Percentiles rank a stretch among this genome's conserved stretches.
Evolutionary conservation across 2,888 invertebrate genomes (phyloP).

Genomic region (Arctia plantaginis): DNA sequence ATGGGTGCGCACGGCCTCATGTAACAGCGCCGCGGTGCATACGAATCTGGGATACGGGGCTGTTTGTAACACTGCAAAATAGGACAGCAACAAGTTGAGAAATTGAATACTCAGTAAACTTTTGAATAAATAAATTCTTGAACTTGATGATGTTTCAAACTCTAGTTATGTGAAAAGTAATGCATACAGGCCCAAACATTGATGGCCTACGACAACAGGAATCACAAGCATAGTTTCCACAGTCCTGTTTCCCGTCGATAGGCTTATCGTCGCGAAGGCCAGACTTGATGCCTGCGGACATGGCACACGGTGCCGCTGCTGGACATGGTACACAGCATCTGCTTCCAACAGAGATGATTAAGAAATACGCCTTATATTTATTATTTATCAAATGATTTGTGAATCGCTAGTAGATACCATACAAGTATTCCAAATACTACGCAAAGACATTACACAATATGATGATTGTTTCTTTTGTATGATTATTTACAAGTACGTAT

Average conservation of each 20-base stretch:
- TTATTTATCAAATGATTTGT: background rate
- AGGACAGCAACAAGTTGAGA: background rate
- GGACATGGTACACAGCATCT: constrained; percentile 79
- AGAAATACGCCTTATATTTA: background rate
- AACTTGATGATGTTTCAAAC: too few species aligned
- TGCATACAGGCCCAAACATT: constrained; percentile 9
- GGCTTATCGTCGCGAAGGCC: constrained; percentile 69
- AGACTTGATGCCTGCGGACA: constrained; percentile 74
- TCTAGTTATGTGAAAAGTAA: background rate
- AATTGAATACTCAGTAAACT: too few species aligned
- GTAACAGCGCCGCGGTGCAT: constrained; percentile 86
- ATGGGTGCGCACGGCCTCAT: constrained; percentile 86
- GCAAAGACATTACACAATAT: background rate
- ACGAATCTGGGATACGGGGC: constrained; percentile 86
- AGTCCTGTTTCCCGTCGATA: constrained; percentile 73
- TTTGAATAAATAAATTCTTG: too few species aligned
- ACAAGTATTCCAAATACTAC: background rate
- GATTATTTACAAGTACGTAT: too few species aligned
- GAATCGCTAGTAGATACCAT: background rate
- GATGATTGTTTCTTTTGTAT: too few species aligned
- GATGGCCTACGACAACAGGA: background rate
- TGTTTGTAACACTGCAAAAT: constrained; percentile 82
- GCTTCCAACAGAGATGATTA: background rate
- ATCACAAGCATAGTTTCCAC: constrained; percentile 52
- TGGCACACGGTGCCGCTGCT: constrained; percentile 66